Evolutionary conservation across 30 jellyfish, hydroid and myxozoan genomes (phyloP).

Genomic region (Pseudorhiza aurosa): DNA sequence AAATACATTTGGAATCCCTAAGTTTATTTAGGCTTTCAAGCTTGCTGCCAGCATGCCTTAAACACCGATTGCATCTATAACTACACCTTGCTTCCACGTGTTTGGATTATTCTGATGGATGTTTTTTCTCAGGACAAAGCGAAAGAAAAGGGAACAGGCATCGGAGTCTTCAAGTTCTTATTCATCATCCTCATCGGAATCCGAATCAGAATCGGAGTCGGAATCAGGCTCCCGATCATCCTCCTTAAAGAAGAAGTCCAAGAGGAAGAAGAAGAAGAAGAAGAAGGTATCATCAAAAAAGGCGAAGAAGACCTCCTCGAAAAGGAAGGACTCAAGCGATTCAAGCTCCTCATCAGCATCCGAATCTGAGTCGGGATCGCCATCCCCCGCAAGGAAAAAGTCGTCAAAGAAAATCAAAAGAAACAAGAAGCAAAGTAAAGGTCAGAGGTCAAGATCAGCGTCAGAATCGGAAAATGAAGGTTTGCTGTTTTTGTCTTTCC

Average conservation of each 20-base stretch:
- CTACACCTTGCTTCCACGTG: not conserved
- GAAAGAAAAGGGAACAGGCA: conserved; percentile 18
- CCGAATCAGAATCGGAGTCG: conserved; percentile 30
- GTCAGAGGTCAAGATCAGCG: not conserved
- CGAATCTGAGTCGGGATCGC: conserved; percentile 34
- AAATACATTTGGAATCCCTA: no score
- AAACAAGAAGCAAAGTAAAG: conserved; percentile 7
- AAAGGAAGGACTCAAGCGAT: conserved; percentile 42
- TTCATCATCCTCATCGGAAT: conserved; percentile 40
- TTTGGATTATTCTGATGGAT: not conserved
- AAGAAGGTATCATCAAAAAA: conserved; percentile 10
- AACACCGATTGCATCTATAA: no score
- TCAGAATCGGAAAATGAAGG: conserved; percentile 33
- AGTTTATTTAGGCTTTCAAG: no score
- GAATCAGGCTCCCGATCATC: conserved; percentile 48
- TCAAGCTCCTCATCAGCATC: conserved; percentile 60
- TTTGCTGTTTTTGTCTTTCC: no score
- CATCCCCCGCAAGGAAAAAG: conserved; percentile 48
- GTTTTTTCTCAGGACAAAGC: conserved; percentile 3
- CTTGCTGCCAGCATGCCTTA: no score
- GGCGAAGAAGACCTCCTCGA: no score
- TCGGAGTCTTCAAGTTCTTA: conserved; percentile 44
- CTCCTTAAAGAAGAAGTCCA: conserved; percentile 38
- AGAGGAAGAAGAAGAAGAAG: conserved; percentile 58
- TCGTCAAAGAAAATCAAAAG: conserved; percentile 25